Conservation (phyloP, 1,140 invertebrate genomes). For the Drosophila ohnishii region DNA sequence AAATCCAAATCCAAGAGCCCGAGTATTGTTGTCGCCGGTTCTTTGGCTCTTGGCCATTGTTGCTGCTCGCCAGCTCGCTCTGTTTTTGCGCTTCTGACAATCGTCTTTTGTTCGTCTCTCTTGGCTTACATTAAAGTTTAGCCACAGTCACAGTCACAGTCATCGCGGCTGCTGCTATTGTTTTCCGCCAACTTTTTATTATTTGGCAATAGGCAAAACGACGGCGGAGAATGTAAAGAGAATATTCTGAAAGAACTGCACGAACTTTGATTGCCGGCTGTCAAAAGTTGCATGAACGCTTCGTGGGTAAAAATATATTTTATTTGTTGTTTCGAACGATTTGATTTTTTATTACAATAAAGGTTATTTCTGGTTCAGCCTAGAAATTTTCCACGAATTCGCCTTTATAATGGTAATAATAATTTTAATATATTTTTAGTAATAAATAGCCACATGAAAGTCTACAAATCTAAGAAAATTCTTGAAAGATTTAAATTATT, state of each 20-base stretch:
- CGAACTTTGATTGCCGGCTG: constrained; percentile 14
- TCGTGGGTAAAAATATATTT: constrained; percentile 9
- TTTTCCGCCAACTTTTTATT: constrained; percentile 54
- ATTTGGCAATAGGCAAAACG: constrained; percentile 64
- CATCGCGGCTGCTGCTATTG: constrained; percentile 56
- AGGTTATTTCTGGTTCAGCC: neutral
- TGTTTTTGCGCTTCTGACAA: constrained; percentile 56
- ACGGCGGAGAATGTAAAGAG: constrained; percentile 21
- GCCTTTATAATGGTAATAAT: neutral
- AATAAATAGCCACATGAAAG: neutral
- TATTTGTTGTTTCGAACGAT: neutral
- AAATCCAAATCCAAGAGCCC: constrained; percentile 47
- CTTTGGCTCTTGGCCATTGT: constrained; percentile 31
- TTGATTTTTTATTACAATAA: constrained; percentile 9
- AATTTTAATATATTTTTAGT: neutral
- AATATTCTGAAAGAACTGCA: constrained; percentile 26
- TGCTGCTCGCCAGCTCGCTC: constrained; percentile 34
- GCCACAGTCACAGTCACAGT: constrained; percentile 28
- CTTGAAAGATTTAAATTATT: neutral
- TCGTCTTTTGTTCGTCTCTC: constrained; percentile 49
- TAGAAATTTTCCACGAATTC: neutral
- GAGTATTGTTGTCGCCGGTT: constrained; percentile 33
- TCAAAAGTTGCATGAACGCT: constrained; percentile 9
- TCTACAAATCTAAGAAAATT: neutral
- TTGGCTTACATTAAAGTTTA: constrained; percentile 66